These are phyloP conservation scores for Tetragnatha montana DNA, from an alignment of 2,888 invertebrate species.

Conservation along the genomic window DNA sequence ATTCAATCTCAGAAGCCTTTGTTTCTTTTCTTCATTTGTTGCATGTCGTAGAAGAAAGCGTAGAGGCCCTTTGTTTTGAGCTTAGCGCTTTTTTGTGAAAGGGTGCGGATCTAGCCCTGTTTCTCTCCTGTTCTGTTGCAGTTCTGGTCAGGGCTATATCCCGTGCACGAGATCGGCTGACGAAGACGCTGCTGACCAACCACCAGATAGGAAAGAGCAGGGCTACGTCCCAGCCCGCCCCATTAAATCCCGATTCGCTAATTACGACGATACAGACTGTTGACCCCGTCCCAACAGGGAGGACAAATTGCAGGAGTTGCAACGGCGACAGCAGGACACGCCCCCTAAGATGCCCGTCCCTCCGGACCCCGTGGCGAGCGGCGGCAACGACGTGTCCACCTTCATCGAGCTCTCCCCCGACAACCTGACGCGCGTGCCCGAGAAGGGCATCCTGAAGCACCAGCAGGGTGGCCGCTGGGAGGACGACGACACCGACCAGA, in stretches of 20 bases:
- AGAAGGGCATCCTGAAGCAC: conserved; percentile 91
- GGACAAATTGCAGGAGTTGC: conserved; percentile 86
- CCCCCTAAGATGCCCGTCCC: conserved; percentile 62
- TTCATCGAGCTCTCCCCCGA: conserved; percentile 88
- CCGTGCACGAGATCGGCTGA: conserved; percentile 59
- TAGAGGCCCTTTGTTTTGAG: neutral
- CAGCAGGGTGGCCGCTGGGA: conserved; percentile 82
- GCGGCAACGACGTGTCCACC: conserved; percentile 74
- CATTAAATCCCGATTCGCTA: conserved; percentile 53
- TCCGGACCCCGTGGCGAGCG: conserved; percentile 31
- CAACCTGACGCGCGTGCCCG: conserved; percentile 85
- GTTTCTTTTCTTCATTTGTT: neutral
- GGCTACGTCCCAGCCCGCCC: conserved; percentile 67
- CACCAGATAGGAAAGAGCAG: conserved; percentile 71
- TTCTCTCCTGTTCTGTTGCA: conserved; percentile 72
- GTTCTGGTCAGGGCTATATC: conserved; percentile 71
- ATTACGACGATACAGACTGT: conserved; percentile 69
- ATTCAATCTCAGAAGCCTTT: too few species aligned
- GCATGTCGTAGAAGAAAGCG: conserved; percentile 2
- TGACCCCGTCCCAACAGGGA: conserved; percentile 80
- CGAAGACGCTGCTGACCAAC: conserved; percentile 68
- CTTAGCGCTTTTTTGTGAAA: conserved; percentile 6
- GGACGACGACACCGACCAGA: conserved; percentile 76
- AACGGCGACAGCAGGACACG: conserved; percentile 79
- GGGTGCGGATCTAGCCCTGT: conserved; percentile 71